Base-by-base conservation (phyloP, 2,797 vertebrate genomes). In the Masticophis lateralis region DNA sequence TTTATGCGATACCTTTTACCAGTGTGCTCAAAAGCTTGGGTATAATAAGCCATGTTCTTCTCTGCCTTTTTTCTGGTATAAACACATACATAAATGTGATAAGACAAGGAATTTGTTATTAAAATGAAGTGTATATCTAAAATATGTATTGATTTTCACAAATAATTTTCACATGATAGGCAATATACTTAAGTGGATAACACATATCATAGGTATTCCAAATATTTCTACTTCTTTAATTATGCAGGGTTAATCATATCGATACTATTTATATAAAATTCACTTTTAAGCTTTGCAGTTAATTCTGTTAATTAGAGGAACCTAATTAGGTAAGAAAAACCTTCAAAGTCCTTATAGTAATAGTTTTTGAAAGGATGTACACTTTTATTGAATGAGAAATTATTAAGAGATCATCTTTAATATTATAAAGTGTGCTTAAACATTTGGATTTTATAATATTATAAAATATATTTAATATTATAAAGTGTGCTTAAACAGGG, bases 21-120 rank as follows among this genome's bases (percentile, higher is more conserved):
- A 0, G 97, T 97, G 79, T 96, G 98, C 56, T 97, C 94, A 16
- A 98, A 93, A 55, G 98, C 63, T 57, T 96, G 97, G 14, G 97
- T 97, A 55, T 99, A 99, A 95, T 99, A 99, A 28, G 91, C 97
- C 96, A 99, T 95, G 95, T 98, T 99, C 95, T 98, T 99, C 95
- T 98, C 98, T 0, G 98, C 98, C 95, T 98, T 98, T 53, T 98
- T 98, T 95, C 99, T 99, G 93, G 51, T 6, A 90, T 53, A 93
- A 95, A 92, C 90, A 94, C 1, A 95, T 89, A 91, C 9, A 32
- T 47, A 60, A 93, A 94, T 28, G 8, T 74, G 87, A 89, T 51
- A 60, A 56, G 94, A 89, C 2, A 93, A 14, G 55, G 90, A 9
- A 87, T 55, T 28, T 57, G 37, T 32, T 92, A 7, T 56, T 59